Evolutionary conservation across 2,888 invertebrate genomes (phyloP).

Genomic region (Cheilosia grossa): DNA sequence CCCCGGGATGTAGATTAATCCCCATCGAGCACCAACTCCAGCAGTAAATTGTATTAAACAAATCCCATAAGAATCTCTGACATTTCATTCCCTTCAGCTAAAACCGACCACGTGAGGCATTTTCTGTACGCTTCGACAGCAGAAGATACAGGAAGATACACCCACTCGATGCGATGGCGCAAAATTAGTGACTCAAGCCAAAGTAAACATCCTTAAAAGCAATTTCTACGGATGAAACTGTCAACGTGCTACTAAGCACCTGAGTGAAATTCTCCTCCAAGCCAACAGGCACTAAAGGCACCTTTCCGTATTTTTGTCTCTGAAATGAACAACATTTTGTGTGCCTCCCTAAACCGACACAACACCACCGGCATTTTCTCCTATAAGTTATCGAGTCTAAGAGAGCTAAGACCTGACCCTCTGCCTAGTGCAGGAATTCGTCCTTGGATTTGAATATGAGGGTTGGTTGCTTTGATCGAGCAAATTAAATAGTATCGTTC

Average conservation of each 20-base stretch:
- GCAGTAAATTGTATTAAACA: conserved; percentile 69
- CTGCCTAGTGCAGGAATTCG: conserved; percentile 46
- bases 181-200: conserved; percentile 54
- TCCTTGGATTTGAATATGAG: conserved; percentile 64
- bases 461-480: conserved; percentile 70
- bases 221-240: conserved; percentile 66
- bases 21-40: conserved; percentile 8
- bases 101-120: conserved; percentile 11
- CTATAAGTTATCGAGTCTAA: background rate
- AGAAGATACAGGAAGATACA: conserved; percentile 3
- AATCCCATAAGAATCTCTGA: conserved; percentile 70
- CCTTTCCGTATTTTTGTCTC: conserved; percentile 17
- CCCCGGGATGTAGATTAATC: conserved; percentile 20
- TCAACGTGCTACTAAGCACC: conserved; percentile 70
- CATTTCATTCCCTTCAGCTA: conserved; percentile 51
- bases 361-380: conserved; percentile 19
- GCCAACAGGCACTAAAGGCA: background rate
- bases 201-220: conserved; percentile 71
- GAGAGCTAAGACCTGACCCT: background rate
- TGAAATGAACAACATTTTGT: conserved; percentile 4
- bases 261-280: conserved; percentile 45
- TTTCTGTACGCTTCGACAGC: background rate
- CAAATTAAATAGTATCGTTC: conserved; percentile 65
- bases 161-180: background rate
- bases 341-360: conserved; percentile 37